A percentile compares a stretch with the other conserved stretches of the same genome.
These are phyloP conservation scores for Orestias chungarensis DNA, from an alignment of 2,797 vertebrate species.

Conservation along the genomic window DNA sequence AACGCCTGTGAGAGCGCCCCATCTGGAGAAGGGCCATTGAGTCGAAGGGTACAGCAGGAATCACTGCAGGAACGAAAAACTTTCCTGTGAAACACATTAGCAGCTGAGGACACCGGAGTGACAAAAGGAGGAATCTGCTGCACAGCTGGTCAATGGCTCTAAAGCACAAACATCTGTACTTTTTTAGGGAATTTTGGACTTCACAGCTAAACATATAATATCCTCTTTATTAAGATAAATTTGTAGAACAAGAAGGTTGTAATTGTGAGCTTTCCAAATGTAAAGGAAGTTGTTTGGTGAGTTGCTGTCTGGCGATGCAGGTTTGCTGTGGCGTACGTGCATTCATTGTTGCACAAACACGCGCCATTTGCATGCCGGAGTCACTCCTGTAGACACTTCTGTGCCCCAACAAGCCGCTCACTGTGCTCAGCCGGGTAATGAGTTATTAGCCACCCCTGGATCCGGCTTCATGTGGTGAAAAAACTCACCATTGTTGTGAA, in stretches of 20 bases:
- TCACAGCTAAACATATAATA: background rate
- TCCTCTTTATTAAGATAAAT: background rate
- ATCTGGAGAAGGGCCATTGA: conserved; percentile 73
- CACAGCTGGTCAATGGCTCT: conserved; percentile 22
- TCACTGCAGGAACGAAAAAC: conserved; percentile 48
- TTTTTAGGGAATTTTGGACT: background rate
- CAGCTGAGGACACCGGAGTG: conserved; percentile 30
- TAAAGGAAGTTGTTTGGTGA: background rate
- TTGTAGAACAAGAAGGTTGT: background rate
- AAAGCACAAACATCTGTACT: background rate
- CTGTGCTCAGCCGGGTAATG: conserved; percentile 59
- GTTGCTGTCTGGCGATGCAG: conserved; percentile 4
- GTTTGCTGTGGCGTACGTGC: conserved; percentile 5
- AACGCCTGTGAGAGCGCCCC: conserved; percentile 70
- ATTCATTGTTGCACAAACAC: conserved; percentile 24
- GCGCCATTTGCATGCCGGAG: conserved; percentile 34
- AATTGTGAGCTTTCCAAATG: background rate
- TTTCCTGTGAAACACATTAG: conserved; percentile 53
- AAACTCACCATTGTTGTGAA: conserved; percentile 26
- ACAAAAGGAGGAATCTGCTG: conserved; percentile 23
- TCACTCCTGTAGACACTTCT: conserved; percentile 19
- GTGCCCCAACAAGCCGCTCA: conserved; percentile 49
- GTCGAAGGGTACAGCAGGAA: conserved; percentile 58
- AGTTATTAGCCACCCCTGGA: conserved; percentile 50
- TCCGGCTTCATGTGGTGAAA: conserved; percentile 29